Base-by-base conservation (phyloP, 1,140 invertebrate genomes). In the Parasteatoda tepidariorum region DNA sequence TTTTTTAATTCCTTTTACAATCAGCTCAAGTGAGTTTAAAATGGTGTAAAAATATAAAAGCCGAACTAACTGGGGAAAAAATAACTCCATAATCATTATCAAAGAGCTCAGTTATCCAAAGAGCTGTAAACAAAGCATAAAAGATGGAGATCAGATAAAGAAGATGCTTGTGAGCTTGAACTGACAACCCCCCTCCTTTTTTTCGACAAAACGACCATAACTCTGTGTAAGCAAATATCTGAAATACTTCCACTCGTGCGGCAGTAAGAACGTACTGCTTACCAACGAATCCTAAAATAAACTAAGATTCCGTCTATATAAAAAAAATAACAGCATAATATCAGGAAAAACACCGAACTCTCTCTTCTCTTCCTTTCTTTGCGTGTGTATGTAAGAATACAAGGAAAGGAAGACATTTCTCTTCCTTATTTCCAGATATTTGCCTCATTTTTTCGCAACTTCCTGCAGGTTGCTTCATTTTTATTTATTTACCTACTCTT, bases 401-500 rank as follows among this genome's bases (percentile, higher is more conserved):
- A 11, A 64, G 26, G 28, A 28, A 30, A 31, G 26, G 61, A 64
- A 64, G 61, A 64, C 61, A 31, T 64, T 64, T 31, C 31, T 31
- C 61, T 64, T 64, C 61, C 30, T 64, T 30, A 15, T 64, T 64
- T 30, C 9, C 6, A 57, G 22, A 31, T 22, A 38, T 31, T 71
- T 31, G 18, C 54, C 33, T 28, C n/a, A 26, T 59, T 30, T 68
- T n/a, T 79, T 57, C 64, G 33, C 28, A 68, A 68, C 74, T 41
- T 71, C 68, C 24, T 6, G 48, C 57, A 28, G 61, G 34, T 24
- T 57, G 4, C 18, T 18, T 68, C 62, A 22, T 57, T 15, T 67
- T 59, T 4, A 22, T 67, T 59, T 79, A 78, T 66, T 55, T 31
- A 66, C 28, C 33, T 68, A 48, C 62, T 54, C 38, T 66, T 38